phyloP scores from a whole-genome alignment of 2,888 invertebrate species.

The Coelopa pilipes region DNA sequence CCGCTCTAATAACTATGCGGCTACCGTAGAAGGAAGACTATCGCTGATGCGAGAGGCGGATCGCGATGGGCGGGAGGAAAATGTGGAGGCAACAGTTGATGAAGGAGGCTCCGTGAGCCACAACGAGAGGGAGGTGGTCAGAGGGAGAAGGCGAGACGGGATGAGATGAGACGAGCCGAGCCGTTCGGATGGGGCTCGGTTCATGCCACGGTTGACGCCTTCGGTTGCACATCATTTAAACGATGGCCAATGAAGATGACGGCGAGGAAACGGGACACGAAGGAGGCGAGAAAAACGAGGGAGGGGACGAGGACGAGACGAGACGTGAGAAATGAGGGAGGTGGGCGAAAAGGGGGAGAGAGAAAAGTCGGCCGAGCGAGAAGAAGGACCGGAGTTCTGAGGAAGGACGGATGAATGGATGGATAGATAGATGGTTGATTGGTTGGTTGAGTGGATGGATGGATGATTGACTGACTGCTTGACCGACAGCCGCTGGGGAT shows the following conservation, averaged over 20 bases:
- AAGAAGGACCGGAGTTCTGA: too few relatives aligned
- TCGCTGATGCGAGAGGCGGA: too few relatives aligned
- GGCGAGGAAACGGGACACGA: neutral
- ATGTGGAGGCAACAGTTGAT: too few relatives aligned
- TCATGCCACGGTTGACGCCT: slow-evolving; percentile 25
- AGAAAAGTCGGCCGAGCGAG: neutral
- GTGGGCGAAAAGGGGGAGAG: neutral
- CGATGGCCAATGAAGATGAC: slow-evolving; percentile 11
- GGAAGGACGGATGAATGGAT: neutral
- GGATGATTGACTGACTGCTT: neutral
- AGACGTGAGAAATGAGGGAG: neutral
- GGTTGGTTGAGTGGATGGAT: neutral
- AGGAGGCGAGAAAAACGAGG: too few relatives aligned
- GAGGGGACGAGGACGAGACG: too few relatives aligned
- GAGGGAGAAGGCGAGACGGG: too few relatives aligned
- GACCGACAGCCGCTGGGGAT: neutral
- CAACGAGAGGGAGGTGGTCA: too few relatives aligned
- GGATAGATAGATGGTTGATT: neutral
- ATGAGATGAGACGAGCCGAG: too few relatives aligned
- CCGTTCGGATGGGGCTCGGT: neutral
- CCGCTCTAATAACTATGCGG: too few relatives aligned
- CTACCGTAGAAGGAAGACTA: too few relatives aligned
- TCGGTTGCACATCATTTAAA: slow-evolving; percentile 23
- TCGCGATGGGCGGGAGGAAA: too few relatives aligned
- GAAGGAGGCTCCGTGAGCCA: too few relatives aligned